Percentiles rank a stretch among this genome's conserved stretches.
Evolutionary conservation across 2,797 vertebrate species (phyloP).

Genomic region (Cyclura pinguis): DNA sequence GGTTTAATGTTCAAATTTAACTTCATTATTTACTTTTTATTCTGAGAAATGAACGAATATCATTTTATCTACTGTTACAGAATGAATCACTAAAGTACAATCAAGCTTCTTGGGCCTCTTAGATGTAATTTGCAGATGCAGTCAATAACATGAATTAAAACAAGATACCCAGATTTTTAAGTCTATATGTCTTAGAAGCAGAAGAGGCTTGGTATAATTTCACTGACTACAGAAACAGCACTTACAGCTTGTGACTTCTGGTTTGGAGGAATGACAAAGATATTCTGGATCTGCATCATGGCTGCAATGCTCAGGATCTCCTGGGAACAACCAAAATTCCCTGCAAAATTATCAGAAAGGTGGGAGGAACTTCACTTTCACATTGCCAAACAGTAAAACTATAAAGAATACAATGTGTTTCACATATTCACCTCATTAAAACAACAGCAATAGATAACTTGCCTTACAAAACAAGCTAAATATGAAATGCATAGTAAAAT

Average conservation of each 20-base stretch:
- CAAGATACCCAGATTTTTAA: background rate
- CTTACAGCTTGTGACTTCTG: conserved; percentile 94
- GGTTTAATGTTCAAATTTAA: background rate
- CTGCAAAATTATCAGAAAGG: conserved; percentile 66
- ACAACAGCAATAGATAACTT: background rate
- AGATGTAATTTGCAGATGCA: background rate
- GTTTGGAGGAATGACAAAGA: conserved; percentile 91
- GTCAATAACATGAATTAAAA: background rate
- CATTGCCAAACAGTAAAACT: background rate
- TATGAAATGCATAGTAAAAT: background rate
- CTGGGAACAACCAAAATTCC: conserved; percentile 96
- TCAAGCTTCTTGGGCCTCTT: background rate
- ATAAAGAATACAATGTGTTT: background rate
- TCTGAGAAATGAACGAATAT: background rate
- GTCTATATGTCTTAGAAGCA: background rate
- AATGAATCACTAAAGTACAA: background rate
- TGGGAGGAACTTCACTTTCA: conserved; percentile 9
- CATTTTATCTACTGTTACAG: background rate
- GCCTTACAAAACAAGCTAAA: background rate
- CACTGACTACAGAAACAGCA: conserved; percentile 47
- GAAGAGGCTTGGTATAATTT: conserved; percentile 18
- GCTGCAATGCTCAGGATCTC: conserved; percentile 96
- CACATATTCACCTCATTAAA: background rate
- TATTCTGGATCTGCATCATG: conserved; percentile 99
- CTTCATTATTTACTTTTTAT: background rate